These are phyloP conservation scores for Apotomis capreana DNA, from an alignment of 2,888 invertebrate species.

Conservation along the genomic window DNA sequence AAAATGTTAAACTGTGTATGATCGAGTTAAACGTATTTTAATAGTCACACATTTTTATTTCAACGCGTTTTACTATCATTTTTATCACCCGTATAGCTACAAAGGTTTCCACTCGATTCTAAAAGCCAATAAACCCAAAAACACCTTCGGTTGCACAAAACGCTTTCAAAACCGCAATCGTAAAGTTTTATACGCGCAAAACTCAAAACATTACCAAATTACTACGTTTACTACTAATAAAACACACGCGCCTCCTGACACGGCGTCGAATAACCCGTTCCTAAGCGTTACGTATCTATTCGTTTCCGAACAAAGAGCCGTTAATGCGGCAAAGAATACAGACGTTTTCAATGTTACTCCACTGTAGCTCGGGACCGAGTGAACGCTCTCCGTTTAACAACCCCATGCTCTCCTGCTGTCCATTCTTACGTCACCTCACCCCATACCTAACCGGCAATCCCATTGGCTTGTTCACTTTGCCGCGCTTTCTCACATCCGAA, in stretches of 20 bases:
- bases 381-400: slow-evolving; percentile 78
- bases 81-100: slow-evolving; percentile 70
- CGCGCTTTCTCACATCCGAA: slow-evolving; percentile 75
- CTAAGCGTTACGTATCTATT: slow-evolving; percentile 68
- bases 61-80: slow-evolving; percentile 51
- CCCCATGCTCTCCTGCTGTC: slow-evolving; percentile 70
- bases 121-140: slow-evolving; percentile 78
- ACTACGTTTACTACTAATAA: slow-evolving; percentile 62
- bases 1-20: background rate
- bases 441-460: slow-evolving; percentile 63
- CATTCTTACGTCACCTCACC: slow-evolving; percentile 81
- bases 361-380: slow-evolving; percentile 73
- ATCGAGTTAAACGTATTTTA: slow-evolving; percentile 11
- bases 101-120: slow-evolving; percentile 75
- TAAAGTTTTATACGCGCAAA: slow-evolving; percentile 70
- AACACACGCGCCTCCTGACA: slow-evolving; percentile 76
- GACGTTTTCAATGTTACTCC: slow-evolving; percentile 64
- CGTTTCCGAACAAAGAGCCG: slow-evolving; percentile 73
- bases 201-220: slow-evolving; percentile 72
- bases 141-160: slow-evolving; percentile 78
- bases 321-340: slow-evolving; percentile 65
- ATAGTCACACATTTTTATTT: slow-evolving; percentile 5
- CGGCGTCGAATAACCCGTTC: slow-evolving; percentile 62
- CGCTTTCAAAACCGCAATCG: slow-evolving; percentile 75
- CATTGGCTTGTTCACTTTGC: slow-evolving; percentile 75